Base-by-base conservation (phyloP, 2,113 vertebrate genomes). In the Naja naja region DNA sequence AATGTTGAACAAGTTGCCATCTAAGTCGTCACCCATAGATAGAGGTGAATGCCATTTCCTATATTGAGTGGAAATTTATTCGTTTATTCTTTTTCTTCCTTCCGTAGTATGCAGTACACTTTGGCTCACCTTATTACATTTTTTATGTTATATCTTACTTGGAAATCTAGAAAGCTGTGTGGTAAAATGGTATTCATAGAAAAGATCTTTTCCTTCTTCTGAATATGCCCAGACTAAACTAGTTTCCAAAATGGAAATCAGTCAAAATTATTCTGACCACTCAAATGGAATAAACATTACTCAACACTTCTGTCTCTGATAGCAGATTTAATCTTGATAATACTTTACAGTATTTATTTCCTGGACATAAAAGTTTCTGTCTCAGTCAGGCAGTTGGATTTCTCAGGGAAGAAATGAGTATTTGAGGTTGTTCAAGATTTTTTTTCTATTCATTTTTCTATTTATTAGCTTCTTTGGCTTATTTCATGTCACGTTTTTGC, bases 401-500 rank as follows among this genome's bases (percentile, higher is more conserved):
- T 25, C 12, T 58, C 11, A 87, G 43, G 16, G 39, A 1, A 87
- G 43, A 47, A 86, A 53, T 45, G 34, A 39, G 43, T 69, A 23
- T 27, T 56, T 55, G 74, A 55, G 55, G 9, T 52, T 16, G 85
- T 64, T 49, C 60, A 53, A 43, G 23, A 69, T 54, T 69, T 25
- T 52, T 52, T 96, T 34, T 47, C 25, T 30, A 53, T 69, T 49
- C 12, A 25, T 53, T 52, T 56, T 88, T 96, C 91, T 93, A 64
- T 81, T 60, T 90, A 90, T 30, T 85, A 87, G 45, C 88, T 58
- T 89, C 58, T 47, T 0, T 90, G 95, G 86, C 47, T 53, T 91
- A 60, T 52, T 91, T 47, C 0, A 0, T 0, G 85, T 89, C 87
- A 53, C 45, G 81, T 0, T 88, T 27, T 52, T 60, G 20, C 85